These are phyloP conservation scores for Nycticorax nycticorax DNA, from an alignment of 2,113 vertebrate genomes.

Conservation along the genomic window DNA sequence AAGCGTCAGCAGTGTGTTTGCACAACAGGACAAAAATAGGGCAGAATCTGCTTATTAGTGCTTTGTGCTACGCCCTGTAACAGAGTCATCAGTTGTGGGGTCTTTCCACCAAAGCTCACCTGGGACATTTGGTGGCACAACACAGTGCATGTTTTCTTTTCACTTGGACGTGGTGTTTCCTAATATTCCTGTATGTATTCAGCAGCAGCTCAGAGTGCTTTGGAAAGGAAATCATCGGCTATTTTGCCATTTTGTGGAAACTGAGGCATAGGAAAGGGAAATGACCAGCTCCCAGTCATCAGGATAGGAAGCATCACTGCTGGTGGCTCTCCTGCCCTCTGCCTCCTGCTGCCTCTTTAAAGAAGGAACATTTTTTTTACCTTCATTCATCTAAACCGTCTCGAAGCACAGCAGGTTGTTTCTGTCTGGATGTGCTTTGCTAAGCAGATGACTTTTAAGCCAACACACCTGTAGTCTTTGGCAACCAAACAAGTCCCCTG, in stretches of 20 bases:
- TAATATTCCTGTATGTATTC: not conserved
- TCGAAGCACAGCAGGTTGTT: not conserved
- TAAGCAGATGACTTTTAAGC: not conserved
- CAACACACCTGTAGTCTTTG: not conserved
- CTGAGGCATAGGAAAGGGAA: not conserved
- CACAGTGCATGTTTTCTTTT: fast-evolving
- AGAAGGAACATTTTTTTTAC: not conserved
- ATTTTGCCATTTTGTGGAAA: not conserved
- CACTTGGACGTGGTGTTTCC: not conserved
- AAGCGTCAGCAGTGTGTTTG: not conserved
- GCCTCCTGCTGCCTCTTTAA: not conserved
- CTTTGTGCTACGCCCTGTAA: not conserved
- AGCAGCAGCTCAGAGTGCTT: not conserved
- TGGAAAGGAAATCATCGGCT: not conserved
- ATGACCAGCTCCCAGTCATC: fast-evolving
- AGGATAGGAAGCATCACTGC: not conserved
- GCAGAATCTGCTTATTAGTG: not conserved
- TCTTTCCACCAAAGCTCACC: not conserved
- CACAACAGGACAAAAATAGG: not conserved
- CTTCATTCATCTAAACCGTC: not conserved
- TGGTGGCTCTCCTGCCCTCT: not conserved
- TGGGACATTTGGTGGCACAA: not conserved
- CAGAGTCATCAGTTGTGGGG: not conserved
- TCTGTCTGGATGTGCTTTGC: not conserved
- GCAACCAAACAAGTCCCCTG: not conserved